Evolutionary conservation across 2,888 invertebrate genomes (phyloP), one percentile per base, ranked within the genome.

Genomic region (Elmis aenea): DNA sequence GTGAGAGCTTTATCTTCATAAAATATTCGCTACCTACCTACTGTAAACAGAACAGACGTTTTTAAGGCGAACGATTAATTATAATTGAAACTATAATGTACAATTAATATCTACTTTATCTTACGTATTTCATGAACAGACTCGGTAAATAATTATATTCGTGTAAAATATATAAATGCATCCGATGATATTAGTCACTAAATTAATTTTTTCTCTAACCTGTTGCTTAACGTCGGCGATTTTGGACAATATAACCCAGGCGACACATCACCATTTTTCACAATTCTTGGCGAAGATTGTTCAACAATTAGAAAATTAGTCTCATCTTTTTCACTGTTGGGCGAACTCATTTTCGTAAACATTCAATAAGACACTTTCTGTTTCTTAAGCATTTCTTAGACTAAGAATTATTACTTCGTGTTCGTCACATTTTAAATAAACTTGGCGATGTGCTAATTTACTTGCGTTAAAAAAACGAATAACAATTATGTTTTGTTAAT

Each of bases 301-400:
- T 42, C 28, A 10, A 35, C 18, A 27, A 42, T 42, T 5, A 42
- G 20, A 24, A 25, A 35, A 26, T 27, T 34, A 1, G 31, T 38
- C 13, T 42, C 42, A 6, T 42, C 42, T 28, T 28, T 42, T 21
- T 42, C 42, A 35, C 25, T 35, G 8, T 9, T 10, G 13, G 42
- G 42, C 11, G 38, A 38, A 24, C 38, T 38, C 42, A 42, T 42
- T n/a, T n/a, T n/a, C n/a, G n/a, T 11, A 13, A 16, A 11, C n/a
- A 2, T 12, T 6, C 14, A 16, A 16, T n/a, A 20, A 12, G 22
- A 26, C 16, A 13, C 21, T 18, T 13, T 25, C 26, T 24, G 14
- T 18, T 20, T 29, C n/a, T 22, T 12, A 6, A n/a, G n/a, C n/a
- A n/a, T n/a, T n/a, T 11, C 23, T 24, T 23, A 26, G n/a, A n/a